These are phyloP conservation scores for Priocnemis perturbator DNA, from an alignment of 2,888 invertebrate genomes.

Conservation along the genomic window DNA sequence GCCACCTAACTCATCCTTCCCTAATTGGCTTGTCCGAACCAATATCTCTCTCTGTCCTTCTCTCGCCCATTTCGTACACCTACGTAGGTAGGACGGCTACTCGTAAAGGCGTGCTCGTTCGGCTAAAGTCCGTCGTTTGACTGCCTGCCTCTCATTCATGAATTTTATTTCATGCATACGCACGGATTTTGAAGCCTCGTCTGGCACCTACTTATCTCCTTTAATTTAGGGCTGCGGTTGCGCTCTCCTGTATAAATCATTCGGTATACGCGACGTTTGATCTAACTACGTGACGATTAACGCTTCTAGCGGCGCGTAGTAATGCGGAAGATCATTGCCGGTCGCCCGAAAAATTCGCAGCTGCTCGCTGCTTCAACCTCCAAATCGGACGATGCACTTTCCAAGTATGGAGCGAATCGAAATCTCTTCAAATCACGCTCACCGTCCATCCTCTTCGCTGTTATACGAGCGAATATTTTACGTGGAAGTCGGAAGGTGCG, in stretches of 20 bases:
- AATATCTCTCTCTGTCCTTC: conserved; percentile 36
- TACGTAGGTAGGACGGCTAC: conserved; percentile 2
- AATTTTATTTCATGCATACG: too few species aligned
- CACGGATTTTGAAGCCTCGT: too few species aligned
- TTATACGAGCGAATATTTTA: not conserved
- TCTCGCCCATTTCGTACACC: conserved; percentile 19
- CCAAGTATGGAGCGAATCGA: too few species aligned
- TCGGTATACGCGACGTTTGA: too few species aligned
- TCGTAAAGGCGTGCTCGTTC: conserved; percentile 1
- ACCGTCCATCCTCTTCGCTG: not conserved
- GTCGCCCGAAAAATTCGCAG: too few species aligned
- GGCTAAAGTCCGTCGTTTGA: not conserved
- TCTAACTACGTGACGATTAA: not conserved
- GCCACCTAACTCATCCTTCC: conserved; percentile 47
- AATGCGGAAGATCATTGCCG: not conserved
- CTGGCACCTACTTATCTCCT: too few species aligned
- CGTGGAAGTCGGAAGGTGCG: conserved; percentile 20
- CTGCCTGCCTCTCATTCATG: too few species aligned
- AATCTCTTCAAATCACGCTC: not conserved
- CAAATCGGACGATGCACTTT: too few species aligned
- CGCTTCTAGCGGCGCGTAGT: not conserved
- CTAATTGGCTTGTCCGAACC: conserved; percentile 53
- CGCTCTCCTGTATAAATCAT: too few species aligned
- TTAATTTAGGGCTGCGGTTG: too few species aligned
- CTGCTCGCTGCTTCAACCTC: not conserved